A percentile compares a stretch with the other conserved stretches of the same genome.
phyloP scores from a whole-genome alignment of 2,113 vertebrate species.

The Ceuthmochares aereus region DNA sequence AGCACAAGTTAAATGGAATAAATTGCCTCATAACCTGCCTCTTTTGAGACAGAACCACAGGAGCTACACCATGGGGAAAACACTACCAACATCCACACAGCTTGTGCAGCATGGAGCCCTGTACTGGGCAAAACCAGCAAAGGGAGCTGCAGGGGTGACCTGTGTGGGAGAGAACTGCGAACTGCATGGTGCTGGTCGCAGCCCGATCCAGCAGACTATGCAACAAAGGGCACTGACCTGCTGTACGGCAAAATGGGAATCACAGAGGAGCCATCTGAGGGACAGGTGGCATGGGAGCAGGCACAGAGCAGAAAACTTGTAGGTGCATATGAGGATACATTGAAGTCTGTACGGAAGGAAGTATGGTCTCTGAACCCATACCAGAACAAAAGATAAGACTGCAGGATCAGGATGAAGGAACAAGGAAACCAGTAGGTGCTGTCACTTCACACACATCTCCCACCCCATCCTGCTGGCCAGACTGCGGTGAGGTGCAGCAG shows the following conservation, averaged over 20 bases:
- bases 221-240: fast-evolving
- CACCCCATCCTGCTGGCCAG: fast-evolving
- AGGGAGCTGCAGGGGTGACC: too few species aligned
- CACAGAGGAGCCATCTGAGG: fast-evolving
- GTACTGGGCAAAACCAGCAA: fast-evolving
- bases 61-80: fast-evolving
- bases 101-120: too few species aligned
- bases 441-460: fast-evolving
- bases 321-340: neutral
- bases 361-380: fast-evolving
- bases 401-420: neutral
- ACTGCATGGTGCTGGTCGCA: fast-evolving
- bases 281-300: too few species aligned
- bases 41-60: neutral
- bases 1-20: neutral
- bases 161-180: fast-evolving
- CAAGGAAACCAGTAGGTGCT: fast-evolving
- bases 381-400: neutral
- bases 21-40: neutral
- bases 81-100: too few species aligned
- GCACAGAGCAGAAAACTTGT: fast-evolving
- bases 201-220: fast-evolving
- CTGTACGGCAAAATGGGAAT: fast-evolving
- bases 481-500: fast-evolving
- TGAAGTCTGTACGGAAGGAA: fast-evolving